Evolutionary conservation across 2,113 vertebrate genomes (phyloP).

Genomic region (Arenaria interpres): DNA sequence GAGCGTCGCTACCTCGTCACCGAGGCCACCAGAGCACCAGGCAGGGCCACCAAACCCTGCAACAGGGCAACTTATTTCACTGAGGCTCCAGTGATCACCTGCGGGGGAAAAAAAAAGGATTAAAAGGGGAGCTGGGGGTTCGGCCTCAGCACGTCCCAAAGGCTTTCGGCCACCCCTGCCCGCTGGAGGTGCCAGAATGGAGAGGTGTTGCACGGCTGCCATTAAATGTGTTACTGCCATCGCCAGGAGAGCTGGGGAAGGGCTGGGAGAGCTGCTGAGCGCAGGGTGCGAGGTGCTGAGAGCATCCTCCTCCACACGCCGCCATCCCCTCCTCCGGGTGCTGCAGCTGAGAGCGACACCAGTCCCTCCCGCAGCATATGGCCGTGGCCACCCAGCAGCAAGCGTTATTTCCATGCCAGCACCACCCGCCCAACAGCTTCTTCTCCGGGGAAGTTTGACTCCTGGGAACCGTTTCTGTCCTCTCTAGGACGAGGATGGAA

Average conservation of each 20-base stretch:
- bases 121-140: accelerated
- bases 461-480: background rate
- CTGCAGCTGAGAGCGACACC: background rate
- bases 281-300: background rate
- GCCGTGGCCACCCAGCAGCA: background rate
- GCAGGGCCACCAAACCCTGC: background rate
- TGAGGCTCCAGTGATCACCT: accelerated
- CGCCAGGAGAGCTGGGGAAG: background rate
- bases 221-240: background rate
- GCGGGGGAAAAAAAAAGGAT: background rate
- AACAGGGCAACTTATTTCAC: background rate
- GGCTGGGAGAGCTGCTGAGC: background rate
- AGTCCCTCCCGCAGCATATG: background rate
- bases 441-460: background rate
- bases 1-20: background rate
- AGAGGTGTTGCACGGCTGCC: background rate
- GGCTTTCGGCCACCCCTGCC: background rate
- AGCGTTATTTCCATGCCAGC: background rate
- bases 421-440: background rate
- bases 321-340: background rate
- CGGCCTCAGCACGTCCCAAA: no score
- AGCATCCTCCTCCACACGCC: background rate
- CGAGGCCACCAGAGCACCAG: background rate
- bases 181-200: background rate
- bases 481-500: background rate